Evolutionary conservation across 2,797 vertebrate species (phyloP), one percentile per base, ranked within the genome.

Genomic region (Liparis tanakae): DNA sequence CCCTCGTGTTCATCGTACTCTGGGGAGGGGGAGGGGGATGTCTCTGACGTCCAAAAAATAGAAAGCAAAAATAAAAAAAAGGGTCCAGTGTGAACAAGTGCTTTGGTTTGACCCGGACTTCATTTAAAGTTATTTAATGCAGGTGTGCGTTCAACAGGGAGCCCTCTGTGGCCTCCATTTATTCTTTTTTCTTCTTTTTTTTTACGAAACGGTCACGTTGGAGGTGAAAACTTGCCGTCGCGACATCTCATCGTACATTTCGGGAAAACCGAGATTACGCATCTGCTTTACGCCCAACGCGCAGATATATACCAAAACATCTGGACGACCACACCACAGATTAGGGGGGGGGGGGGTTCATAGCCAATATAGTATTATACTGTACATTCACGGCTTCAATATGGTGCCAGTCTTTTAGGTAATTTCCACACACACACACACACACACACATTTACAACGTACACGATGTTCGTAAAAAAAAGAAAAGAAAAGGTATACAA

Each of bases 331-430:
- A 90, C 87, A 82, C 71, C 78, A 87, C 84, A 82, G 80, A 74
- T 79, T 74, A 84, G 51, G 56, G 69, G 67, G 25, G 25, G 25
- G 25, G 25, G 25, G 25, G 55, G 54, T 72, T 85, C 64, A 44
- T 82, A 50, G 70, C 79, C 80, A 67, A 67, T 81, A 83, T 63
- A 79, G 72, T 80, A 72, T 77, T 64, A 82, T 68, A 74, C 82
- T 87, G 83, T 87, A 90, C 88, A 91, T 91, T 88, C 85, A 89
- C 65, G 87, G 90, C 89, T 81, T 30, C 79, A 62, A n/a, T 88
- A 89, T 87, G 85, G 64, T 34, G 86, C 87, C 88, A 88, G 78
- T 79, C 74, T 78, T 76, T 85, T 73, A 72, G 68, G 67, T 87
- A 88, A 84, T 84, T 83, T 80, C 89, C 83, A 88, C 82, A 83